phyloP scores from a whole-genome alignment of 2,113 vertebrate genomes.

The Struthio camelus region DNA sequence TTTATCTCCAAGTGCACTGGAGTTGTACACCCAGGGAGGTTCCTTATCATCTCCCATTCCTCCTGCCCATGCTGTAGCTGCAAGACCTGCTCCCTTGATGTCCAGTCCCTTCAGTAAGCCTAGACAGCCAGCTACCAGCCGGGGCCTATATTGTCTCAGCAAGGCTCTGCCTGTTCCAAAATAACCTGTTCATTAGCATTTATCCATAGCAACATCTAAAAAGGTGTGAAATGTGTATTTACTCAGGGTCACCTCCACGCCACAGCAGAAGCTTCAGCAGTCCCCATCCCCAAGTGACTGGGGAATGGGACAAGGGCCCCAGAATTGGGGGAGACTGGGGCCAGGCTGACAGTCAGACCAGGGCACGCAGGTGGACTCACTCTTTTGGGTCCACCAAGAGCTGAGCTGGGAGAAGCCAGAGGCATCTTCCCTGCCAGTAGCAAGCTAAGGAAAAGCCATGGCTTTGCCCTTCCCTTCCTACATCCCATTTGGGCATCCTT shows the following conservation, averaged over 20 bases:
- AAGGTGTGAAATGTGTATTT: slow-evolving; percentile 7
- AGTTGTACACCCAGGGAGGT: not conserved
- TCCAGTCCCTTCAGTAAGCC: not conserved
- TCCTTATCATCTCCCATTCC: not conserved
- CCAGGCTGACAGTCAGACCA: not conserved
- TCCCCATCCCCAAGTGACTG: not conserved
- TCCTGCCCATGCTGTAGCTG: not conserved
- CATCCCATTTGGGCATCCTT: not conserved
- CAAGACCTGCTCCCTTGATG: not conserved
- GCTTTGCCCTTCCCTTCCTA: not conserved
- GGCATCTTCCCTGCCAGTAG: not conserved
- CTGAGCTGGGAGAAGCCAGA: not conserved
- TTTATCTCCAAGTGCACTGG: not conserved
- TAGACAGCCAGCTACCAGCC: not conserved
- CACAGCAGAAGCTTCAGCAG: not conserved
- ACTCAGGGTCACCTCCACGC: not conserved
- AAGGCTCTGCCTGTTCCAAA: not conserved
- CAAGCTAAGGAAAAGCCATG: not conserved
- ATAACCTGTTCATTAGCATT: not conserved
- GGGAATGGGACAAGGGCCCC: accelerated
- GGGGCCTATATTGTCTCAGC: not conserved
- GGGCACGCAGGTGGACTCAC: not conserved
- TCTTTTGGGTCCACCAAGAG: not conserved
- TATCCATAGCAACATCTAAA: slow-evolving; percentile 18
- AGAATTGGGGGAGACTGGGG: not conserved